A percentile compares a stretch with the other conserved stretches of the same genome.
Conservation (phyloP, 2,113 vertebrate genomes). For the Macrotis lagotis region DNA sequence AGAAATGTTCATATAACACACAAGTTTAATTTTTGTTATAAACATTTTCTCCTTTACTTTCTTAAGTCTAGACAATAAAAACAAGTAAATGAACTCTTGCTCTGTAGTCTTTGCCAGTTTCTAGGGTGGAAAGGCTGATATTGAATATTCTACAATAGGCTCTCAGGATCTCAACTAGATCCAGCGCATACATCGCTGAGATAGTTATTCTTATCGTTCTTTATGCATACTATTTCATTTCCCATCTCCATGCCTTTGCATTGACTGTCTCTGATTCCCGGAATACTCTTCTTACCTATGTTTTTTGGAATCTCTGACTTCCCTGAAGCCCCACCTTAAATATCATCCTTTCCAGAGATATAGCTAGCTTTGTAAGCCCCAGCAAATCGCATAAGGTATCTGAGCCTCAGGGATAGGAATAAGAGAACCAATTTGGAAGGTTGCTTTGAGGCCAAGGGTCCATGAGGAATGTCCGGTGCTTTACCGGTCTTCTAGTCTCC, state of each 20-base stretch:
- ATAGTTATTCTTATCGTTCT: not conserved
- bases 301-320: not conserved
- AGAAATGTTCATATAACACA: not conserved
- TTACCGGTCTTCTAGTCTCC: not conserved
- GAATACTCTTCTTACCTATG: not conserved
- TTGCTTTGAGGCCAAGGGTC: not conserved
- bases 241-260: not conserved
- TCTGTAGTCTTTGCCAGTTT: not conserved
- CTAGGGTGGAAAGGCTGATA: not conserved
- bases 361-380: not conserved
- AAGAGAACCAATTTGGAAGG: not conserved
- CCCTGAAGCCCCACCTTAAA: not conserved
- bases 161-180: not conserved
- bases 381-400: no score
- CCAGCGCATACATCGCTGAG: not conserved
- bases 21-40: not conserved
- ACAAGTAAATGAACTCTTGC: not conserved
- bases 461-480: not conserved
- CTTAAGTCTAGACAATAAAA: not conserved
- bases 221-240: not conserved
- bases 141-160: not conserved
- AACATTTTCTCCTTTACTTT: not conserved
- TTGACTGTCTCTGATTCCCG: not conserved
- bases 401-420: not conserved
- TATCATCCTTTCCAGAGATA: not conserved